Base-by-base conservation (phyloP, 2,113 vertebrate genomes). In the Salminus brasiliensis region DNA sequence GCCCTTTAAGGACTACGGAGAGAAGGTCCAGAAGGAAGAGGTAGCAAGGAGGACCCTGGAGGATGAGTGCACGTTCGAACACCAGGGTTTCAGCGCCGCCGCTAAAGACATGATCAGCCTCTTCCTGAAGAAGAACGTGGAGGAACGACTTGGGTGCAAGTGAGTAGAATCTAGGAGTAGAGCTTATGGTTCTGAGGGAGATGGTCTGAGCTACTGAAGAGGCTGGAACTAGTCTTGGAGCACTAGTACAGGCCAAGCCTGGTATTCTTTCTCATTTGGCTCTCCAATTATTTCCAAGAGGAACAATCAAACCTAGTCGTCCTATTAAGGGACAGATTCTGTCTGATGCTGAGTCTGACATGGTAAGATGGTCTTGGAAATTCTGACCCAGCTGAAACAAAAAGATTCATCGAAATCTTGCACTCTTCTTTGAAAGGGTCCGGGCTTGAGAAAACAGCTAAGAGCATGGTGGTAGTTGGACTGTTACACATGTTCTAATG, bases 1-100 rank as follows among this genome's bases (percentile, higher is more conserved):
- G 63, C 95, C 96, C 0, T 98, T 96, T 79, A 95, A 91, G 90
- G 93, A 95, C 87, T 94, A 82, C 89, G 95, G 94, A 85, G 96
- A 97, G 68, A 97, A 96, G 85, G 84, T 96, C 32, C 90, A 69
- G 65, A 95, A 92, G 57, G 93, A 95, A 34, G 95, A 97, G 79
- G 88, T 97, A 82, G 93, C 86, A 72, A 92, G 94, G 63, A 95
- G 94, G 85, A 95, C 94, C 75, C 85, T 96, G 85, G 93, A 95
- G 85, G 95, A 97, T 0, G 93, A 95, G 13, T 94, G 91, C 89
- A 90, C 84, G 83, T 97, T 95, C 81, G 84, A 94, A 18, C 88
- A 95, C 25, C 86, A 88, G n/a, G 72, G 62, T 81, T 97, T 97
- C 80, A 93, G 95, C 15, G 85, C 89, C 18, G 90, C 94, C 77